Evolutionary conservation across 2,113 vertebrate genomes (phyloP), one percentile per base, ranked within the genome.

Genomic region (Rhabdornis inornatus): DNA sequence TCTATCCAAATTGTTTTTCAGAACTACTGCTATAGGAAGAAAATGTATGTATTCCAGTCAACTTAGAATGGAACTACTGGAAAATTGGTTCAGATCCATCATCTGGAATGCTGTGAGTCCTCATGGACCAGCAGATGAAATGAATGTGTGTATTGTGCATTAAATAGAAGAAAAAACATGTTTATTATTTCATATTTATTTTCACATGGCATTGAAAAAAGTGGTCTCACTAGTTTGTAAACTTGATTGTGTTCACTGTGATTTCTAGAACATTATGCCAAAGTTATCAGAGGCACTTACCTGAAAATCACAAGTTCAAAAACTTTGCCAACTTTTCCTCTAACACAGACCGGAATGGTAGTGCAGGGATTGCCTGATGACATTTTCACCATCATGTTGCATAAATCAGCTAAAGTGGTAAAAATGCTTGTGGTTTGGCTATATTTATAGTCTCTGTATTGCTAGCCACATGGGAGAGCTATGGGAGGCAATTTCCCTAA

Each of bases 361-460:
- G 24, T 80, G 18, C 44, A 47, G 80, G 83, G 56, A 63, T 63
- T 94, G 77, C 60, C 52, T 89, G 90, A 83, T 88, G 82, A 86
- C 82, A 93, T 94, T 93, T 94, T 80, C 88, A 77, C 64, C 85
- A 53, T 80, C 71, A 1, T 68, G 42, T 83, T 81, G 56, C 76
- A 90, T 93, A 95, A 90, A 95, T 95, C 87, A 94, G 47, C 85
- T 86, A 15, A 91, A 96, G 82, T 92, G 83, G 93, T 95, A 97
- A 96, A 96, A 97, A 92, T 90, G 68, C 56, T 88, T 95, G 92
- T 87, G 92, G 93, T 93, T 94, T 95, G 94, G 88, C 90, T 86
- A 27, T 86, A 89, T 88, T 96, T 90, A 74, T 83, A 66, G 60
- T 66, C 40, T 83, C 85, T 63, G 45, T 71, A 64, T 92, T 96